Conservation (phyloP, 2,888 invertebrate species). For the Thecocarcelia acutangulata region DNA sequence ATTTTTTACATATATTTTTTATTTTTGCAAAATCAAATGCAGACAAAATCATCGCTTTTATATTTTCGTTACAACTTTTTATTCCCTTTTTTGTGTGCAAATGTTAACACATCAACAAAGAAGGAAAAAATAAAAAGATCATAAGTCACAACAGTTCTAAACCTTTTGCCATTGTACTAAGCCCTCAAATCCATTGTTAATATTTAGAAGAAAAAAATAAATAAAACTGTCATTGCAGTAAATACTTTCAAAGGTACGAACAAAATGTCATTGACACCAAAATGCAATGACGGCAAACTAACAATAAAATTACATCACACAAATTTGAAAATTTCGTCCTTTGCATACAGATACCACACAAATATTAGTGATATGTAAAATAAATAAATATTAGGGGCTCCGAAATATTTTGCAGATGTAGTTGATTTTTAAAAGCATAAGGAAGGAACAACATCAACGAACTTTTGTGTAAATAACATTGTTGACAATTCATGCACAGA, state of each 20-base stretch:
- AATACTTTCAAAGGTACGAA: slow-evolving; percentile 8
- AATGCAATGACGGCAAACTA: slow-evolving; percentile 10
- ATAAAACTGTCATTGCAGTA: slow-evolving; percentile 20
- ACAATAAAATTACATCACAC: slow-evolving; percentile 15
- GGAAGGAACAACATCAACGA: too few species aligned
- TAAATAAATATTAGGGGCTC: too few species aligned
- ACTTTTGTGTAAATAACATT: too few species aligned
- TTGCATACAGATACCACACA: not conserved
- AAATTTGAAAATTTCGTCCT: not conserved
- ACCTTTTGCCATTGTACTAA: slow-evolving; percentile 13
- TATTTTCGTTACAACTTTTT: too few species aligned
- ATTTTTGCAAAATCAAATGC: too few species aligned
- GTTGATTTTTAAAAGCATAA: too few species aligned
- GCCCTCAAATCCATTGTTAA: slow-evolving; percentile 48
- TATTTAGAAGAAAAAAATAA: slow-evolving; percentile 32
- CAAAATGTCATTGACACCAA: slow-evolving; percentile 47
- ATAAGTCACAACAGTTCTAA: slow-evolving; percentile 31
- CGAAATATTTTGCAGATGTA: too few species aligned
- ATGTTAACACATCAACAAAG: slow-evolving; percentile 1
- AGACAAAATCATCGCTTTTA: too few species aligned
- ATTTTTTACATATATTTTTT: too few species aligned
- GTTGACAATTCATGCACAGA: too few species aligned
- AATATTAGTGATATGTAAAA: not conserved
- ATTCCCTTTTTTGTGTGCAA: too few species aligned
- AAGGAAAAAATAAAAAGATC: slow-evolving; percentile 10